Evolutionary conservation across 2,113 vertebrate genomes (phyloP).

Genomic region (Cyphomyrus plagiostoma): DNA sequence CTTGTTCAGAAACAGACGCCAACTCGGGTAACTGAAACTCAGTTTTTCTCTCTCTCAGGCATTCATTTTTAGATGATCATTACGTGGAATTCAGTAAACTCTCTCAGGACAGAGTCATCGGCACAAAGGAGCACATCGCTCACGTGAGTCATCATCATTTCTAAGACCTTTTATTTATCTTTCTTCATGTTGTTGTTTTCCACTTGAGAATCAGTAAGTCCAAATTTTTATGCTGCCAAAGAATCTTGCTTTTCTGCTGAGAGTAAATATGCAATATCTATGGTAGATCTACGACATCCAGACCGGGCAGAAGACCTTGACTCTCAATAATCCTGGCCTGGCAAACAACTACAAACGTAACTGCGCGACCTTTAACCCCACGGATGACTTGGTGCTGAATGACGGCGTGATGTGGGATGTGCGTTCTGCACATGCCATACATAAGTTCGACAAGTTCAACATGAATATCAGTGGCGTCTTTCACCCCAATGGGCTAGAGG

Average conservation of each 20-base stretch:
- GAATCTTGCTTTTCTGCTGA: not conserved
- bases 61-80: constrained; percentile 95
- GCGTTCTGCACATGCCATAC: constrained; percentile 90
- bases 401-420: constrained; percentile 98
- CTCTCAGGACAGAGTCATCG: constrained; percentile 95
- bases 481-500: constrained; percentile 90
- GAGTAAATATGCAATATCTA: constrained; percentile 17
- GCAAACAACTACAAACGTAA: constrained; percentile 99
- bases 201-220: not conserved
- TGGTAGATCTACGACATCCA: constrained; percentile 96
- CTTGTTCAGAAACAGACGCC: not conserved
- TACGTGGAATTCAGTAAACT: constrained; percentile 99
- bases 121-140: constrained; percentile 92
- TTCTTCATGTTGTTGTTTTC: not conserved
- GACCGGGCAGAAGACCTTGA: constrained; percentile 91
- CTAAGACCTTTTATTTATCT: not conserved
- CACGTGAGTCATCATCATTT: constrained; percentile 63
- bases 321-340: constrained; percentile 95
- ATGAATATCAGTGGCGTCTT: constrained; percentile 99
- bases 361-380: constrained; percentile 96
- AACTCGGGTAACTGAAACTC: not conserved
- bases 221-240: not conserved
- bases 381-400: constrained; percentile 96
- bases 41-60: constrained; percentile 58
- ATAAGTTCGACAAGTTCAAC: constrained; percentile 99